Evolutionary conservation across 2,888 invertebrate species (phyloP), one percentile per base, ranked within the genome.

Genomic region (Antheraea yamamai): DNA sequence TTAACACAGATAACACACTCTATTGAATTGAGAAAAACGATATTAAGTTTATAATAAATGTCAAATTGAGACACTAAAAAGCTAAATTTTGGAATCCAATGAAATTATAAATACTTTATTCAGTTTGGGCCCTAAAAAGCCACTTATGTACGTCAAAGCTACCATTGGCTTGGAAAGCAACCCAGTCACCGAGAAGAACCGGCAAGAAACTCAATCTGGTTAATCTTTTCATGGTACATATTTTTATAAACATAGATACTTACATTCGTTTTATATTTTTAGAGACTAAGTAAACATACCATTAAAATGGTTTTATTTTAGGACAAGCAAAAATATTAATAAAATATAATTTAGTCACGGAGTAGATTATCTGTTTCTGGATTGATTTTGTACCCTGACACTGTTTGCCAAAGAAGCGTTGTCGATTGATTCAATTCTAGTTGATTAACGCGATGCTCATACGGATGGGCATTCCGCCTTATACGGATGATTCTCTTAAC

Each of bases 401-500:
- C 79, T 83, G 84, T 85, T 85, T 84, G 84, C 78, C 76, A 77
- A 81, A 81, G 80, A 78, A 79, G 78, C 78, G 77, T 78, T 78
- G 77, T 77, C 78, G 78, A 85, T 84, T 84, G 85, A 85, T 84
- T 84, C 77, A 73, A 78, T 75, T 78, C 77, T 74, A 78, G 78
- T 83, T 82, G 82, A 85, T 84, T 81, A 81, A 83, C 80, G 77
- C 77, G 75, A 76, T 75, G 79, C 64, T 66, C 64, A 78, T 79
- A 77, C 75, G 76, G 78, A 77, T 75, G 76, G 52, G 72, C 73
- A 73, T 64, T 23, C 68, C 75, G 58, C 52, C 74, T 72, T 75
- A 61, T 51, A 72, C 64, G 64, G 76, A 76, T 61, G 66, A 51
- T 61, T 73, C 61, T 74, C 52, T 61, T 73, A 72, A 64, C 68